Conservation (phyloP, 2,888 invertebrate species). For the Drosophila subsilvestris region DNA sequence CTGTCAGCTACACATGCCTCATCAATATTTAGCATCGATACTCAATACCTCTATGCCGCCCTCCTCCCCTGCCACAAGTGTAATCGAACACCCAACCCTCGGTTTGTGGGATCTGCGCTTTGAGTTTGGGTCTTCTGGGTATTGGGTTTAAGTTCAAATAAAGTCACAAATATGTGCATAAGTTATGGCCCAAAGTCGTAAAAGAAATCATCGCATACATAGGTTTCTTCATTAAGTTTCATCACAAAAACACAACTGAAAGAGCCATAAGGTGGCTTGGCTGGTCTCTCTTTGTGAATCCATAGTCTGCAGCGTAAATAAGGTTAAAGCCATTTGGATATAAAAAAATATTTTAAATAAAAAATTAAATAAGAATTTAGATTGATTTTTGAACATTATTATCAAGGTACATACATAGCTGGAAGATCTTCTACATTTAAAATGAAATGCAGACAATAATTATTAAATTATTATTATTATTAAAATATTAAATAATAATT, state of each 20-base stretch:
- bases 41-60: constrained; percentile 52
- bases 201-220: constrained; percentile 58
- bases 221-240: neutral
- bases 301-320: no score
- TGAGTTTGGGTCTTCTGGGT: neutral
- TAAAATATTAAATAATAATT: no score
- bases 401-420: neutral
- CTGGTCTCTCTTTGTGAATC: neutral
- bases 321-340: constrained; percentile 6
- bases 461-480: neutral
- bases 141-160: constrained; percentile 34
- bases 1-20: constrained; percentile 40
- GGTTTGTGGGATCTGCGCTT: no score
- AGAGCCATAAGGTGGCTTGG: neutral
- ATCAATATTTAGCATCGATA: constrained; percentile 74
- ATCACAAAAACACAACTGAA: neutral
- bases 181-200: constrained; percentile 68
- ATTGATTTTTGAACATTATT: neutral
- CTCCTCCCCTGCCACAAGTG: constrained; percentile 20
- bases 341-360: neutral
- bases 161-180: constrained; percentile 76
- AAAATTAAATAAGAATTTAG: neutral
- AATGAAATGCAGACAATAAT: neutral
- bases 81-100: constrained; percentile 59
- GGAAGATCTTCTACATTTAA: neutral